Percentiles rank a stretch among this genome's conserved stretches.
phyloP scores from a whole-genome alignment of 2,888 invertebrate species.

The Hipparchia semele region DNA sequence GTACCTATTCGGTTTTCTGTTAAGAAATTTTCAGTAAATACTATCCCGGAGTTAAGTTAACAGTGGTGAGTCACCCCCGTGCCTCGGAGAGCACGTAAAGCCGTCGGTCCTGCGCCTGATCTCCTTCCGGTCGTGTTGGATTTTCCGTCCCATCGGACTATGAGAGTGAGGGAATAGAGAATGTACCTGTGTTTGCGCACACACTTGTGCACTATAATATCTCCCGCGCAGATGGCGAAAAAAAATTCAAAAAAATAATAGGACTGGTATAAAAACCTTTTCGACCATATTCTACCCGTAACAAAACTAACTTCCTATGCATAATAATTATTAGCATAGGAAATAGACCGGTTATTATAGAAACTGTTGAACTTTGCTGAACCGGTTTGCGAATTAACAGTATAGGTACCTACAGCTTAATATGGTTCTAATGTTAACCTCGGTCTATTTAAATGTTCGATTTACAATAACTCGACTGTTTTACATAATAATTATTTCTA shows the following conservation, averaged over 20 bases:
- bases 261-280: background rate
- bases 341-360: conserved; percentile 39
- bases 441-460: conserved; percentile 28
- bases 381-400: conserved; percentile 28
- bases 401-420: conserved; percentile 2
- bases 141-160: too few relatives aligned
- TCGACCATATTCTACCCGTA: conserved; percentile 19
- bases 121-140: too few relatives aligned
- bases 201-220: background rate
- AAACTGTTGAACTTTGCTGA: conserved; percentile 38
- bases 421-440: conserved; percentile 29
- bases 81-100: too few relatives aligned
- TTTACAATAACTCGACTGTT: conserved; percentile 21
- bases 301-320: conserved; percentile 31
- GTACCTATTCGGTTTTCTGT: too few relatives aligned
- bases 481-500: conserved; percentile 10
- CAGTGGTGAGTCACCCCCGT: too few relatives aligned
- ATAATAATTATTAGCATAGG: conserved; percentile 36
- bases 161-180: too few relatives aligned
- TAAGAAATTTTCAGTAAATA: too few relatives aligned
- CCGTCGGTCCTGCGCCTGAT: too few relatives aligned
- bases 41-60: too few relatives aligned
- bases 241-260: too few relatives aligned
- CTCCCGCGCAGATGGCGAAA: too few relatives aligned
- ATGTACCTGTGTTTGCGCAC: too few relatives aligned